Evolutionary conservation across 2,888 invertebrate species (phyloP).

Genomic region (Drosophila mimetica): DNA sequence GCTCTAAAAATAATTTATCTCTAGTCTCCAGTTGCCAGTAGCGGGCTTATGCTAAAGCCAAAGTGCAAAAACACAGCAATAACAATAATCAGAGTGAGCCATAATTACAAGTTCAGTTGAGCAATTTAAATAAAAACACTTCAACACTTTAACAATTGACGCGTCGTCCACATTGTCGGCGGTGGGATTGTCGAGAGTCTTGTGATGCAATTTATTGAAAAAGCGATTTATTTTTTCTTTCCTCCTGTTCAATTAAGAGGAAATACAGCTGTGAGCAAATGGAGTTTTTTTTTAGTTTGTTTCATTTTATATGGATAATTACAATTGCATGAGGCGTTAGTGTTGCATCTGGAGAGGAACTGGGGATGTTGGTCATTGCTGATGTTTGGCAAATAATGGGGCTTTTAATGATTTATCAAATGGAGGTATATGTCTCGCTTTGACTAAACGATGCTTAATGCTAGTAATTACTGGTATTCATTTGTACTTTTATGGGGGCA

Average conservation of each 20-base stretch:
- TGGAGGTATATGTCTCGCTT: not conserved
- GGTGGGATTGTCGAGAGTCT: slow-evolving; percentile 41
- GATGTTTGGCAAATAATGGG: slow-evolving; percentile 21
- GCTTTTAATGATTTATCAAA: slow-evolving; percentile 22
- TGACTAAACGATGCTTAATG: slow-evolving; percentile 6
- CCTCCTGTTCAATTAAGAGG: slow-evolving; percentile 40
- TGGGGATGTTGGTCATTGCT: slow-evolving; percentile 30
- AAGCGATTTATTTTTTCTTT: slow-evolving; percentile 41
- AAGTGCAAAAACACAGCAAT: slow-evolving; percentile 45
- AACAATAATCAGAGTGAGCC: slow-evolving; percentile 47
- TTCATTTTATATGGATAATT: slow-evolving; percentile 32
- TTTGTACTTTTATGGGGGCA: slow-evolving; percentile 7
- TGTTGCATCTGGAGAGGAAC: slow-evolving; percentile 13
- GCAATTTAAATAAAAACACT: slow-evolving; percentile 78
- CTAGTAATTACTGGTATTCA: slow-evolving; percentile 3
- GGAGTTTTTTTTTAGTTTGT: slow-evolving; percentile 13
- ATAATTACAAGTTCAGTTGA: slow-evolving; percentile 77
- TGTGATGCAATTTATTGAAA: slow-evolving; percentile 74
- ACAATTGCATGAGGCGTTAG: slow-evolving; percentile 28
- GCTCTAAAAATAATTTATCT: slow-evolving; percentile 56
- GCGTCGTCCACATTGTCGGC: slow-evolving; percentile 50
- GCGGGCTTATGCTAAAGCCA: slow-evolving; percentile 53
- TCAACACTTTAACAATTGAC: slow-evolving; percentile 75
- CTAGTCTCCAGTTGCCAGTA: slow-evolving; percentile 3
- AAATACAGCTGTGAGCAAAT: slow-evolving; percentile 34